These are phyloP conservation scores for Catharus bicknelli DNA, from an alignment of 2,113 vertebrate species.

Conservation along the genomic window DNA sequence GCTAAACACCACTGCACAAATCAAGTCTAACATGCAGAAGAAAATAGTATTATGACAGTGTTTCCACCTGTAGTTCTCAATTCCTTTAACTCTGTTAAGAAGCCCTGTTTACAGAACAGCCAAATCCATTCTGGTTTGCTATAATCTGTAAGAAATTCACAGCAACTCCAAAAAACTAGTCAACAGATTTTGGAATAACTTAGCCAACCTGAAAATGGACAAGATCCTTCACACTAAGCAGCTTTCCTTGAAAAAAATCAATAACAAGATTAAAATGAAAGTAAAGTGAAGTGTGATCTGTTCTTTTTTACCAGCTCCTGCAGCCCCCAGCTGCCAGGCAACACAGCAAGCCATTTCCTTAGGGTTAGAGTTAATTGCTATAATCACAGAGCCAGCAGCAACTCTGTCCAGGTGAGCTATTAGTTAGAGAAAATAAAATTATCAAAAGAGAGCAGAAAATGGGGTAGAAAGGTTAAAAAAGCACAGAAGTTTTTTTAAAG, in stretches of 20 bases:
- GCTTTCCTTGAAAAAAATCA: conserved; percentile 50
- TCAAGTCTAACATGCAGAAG: neutral
- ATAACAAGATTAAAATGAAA: conserved; percentile 55
- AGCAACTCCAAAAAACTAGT: neutral
- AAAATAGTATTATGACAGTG: neutral
- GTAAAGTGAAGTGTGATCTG: neutral
- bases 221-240: neutral
- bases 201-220: conserved; percentile 4
- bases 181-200: conserved; percentile 24
- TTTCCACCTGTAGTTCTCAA: neutral
- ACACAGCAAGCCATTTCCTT: conserved; percentile 35
- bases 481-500: conserved; percentile 16
- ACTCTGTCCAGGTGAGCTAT: conserved; percentile 66
- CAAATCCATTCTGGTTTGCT: neutral
- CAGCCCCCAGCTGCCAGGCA: conserved; percentile 26
- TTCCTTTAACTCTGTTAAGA: neutral
- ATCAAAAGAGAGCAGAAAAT: conserved; percentile 6
- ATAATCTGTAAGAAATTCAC: neutral
- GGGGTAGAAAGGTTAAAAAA: conserved; percentile 43
- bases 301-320: conserved; percentile 37
- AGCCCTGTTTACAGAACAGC: neutral
- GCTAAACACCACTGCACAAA: neutral
- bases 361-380: conserved; percentile 63
- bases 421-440: conserved; percentile 48
- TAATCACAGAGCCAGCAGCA: conserved; percentile 62